Conservation (phyloP, 2,797 vertebrate genomes). For the Pristis pectinata region DNA sequence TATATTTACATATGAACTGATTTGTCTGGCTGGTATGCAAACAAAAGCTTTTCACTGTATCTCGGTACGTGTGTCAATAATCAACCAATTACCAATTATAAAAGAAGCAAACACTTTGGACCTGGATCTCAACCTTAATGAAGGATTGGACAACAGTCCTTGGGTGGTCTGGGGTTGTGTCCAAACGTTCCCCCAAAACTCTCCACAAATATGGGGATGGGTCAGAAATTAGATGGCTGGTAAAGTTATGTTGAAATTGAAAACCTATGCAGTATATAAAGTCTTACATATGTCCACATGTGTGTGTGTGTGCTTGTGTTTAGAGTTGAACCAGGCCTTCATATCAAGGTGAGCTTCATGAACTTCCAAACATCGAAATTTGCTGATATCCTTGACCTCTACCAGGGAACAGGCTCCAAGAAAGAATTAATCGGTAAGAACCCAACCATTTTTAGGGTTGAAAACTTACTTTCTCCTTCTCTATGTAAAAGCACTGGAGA, state of each 20-base stretch:
- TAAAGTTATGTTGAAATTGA: neutral
- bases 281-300: no score
- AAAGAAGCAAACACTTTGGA: no score
- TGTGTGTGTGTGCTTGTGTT: neutral
- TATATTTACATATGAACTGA: no score
- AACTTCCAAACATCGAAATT: neutral
- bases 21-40: no score
- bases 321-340: slow-evolving; percentile 26
- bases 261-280: no score
- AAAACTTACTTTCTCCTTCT: neutral
- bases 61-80: no score
- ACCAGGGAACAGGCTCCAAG: neutral
- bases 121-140: no score
- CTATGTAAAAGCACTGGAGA: neutral
- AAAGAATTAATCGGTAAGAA: neutral
- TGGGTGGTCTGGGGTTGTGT: neutral
- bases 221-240: neutral
- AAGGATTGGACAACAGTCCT: neutral
- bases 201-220: neutral
- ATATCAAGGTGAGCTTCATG: slow-evolving; percentile 25
- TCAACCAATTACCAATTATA: no score
- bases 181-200: neutral
- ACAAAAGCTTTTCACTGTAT: no score
- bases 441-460: neutral
- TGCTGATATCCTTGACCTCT: neutral